A percentile compares a stretch with the other conserved stretches of the same genome.
phyloP scores from a whole-genome alignment of 2,888 invertebrate species.

The Fabriciana adippe region DNA sequence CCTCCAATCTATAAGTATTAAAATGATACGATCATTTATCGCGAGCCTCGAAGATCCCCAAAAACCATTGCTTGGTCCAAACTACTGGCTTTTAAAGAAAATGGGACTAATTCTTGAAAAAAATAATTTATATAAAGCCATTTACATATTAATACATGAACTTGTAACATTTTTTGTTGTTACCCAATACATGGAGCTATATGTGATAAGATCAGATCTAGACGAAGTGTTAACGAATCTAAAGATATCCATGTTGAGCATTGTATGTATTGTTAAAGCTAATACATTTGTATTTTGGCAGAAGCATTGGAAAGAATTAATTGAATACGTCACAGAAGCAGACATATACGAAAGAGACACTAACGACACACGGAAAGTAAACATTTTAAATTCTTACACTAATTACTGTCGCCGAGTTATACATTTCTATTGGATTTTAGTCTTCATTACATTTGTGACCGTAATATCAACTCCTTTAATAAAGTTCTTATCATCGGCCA shows the following conservation, averaged over 20 bases:
- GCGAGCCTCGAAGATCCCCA: slow-evolving; percentile 55
- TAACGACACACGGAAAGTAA: slow-evolving; percentile 45
- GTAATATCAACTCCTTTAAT: slow-evolving; percentile 56
- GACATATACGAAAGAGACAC: slow-evolving; percentile 62
- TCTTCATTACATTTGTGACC: slow-evolving; percentile 58
- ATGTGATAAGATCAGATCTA: slow-evolving; percentile 59
- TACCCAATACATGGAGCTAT: slow-evolving; percentile 65
- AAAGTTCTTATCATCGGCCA: slow-evolving; percentile 53
- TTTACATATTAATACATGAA: slow-evolving; percentile 55
- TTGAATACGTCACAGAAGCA: slow-evolving; percentile 62
- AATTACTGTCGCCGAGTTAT: slow-evolving; percentile 61
- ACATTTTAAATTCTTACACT: slow-evolving; percentile 60
- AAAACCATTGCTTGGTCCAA: slow-evolving; percentile 62
- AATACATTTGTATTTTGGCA: slow-evolving; percentile 65
- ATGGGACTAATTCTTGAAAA: slow-evolving; percentile 60
- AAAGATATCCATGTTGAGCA: slow-evolving; percentile 68
- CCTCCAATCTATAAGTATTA: slow-evolving; percentile 27
- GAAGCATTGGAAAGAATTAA: slow-evolving; percentile 56
- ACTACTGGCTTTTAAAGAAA: slow-evolving; percentile 59
- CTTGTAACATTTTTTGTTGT: slow-evolving; percentile 59
- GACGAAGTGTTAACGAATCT: slow-evolving; percentile 65
- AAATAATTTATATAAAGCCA: slow-evolving; percentile 45
- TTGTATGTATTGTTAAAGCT: slow-evolving; percentile 62
- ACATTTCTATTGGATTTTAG: slow-evolving; percentile 65
- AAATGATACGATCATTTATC: slow-evolving; percentile 52